Evolutionary conservation across 2,888 invertebrate genomes (phyloP), one percentile per base, ranked within the genome.

Genomic region (Chloromyia formosa): DNA sequence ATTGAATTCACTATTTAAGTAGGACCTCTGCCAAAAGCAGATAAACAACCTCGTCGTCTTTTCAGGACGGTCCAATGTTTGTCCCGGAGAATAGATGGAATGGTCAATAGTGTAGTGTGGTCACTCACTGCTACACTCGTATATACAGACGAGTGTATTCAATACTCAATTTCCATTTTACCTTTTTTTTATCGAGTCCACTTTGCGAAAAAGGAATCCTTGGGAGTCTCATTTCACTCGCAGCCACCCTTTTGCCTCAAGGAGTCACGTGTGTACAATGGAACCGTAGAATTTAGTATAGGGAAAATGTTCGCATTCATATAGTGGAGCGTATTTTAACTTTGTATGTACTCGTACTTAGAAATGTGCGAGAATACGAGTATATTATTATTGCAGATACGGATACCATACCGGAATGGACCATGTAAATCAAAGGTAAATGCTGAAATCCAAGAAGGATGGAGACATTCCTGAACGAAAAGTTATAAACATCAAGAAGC

Each of bases 1-100:
- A 71, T 71, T 71, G 71, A 71, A 71, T 71, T 71, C 71, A 71
- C 71, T 71, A 71, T 71, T 71, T 71, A 71, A 71, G 71, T 56
- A 58, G 71, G 56, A 56, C 56, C 71, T 71, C 71, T 71, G 71
- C 71, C 71, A 71, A 71, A 56, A 56, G 71, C 71, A 71, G 71
- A 71, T 71, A 71, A 71, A 71, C 71, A 71, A 71, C 66, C 10
- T 61, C 27, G 14, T 61, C 27, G 14, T 61, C 35, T 27, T 61
- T 35, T 61, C 23, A 35, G 35, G 9, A 22, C 14, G 42, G 12
- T 27, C 14, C 27, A 1, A 16, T 66, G 49, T 45, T 49, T 49
- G 66, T 66, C 20, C n/a, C 16, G 10, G 35, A 3, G 23, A 35
- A 23, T 49, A n/a, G 3, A 27, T 58, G 22, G 14, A 71, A 14